Evolutionary conservation across 1,140 invertebrate species (phyloP), one percentile per base, ranked within the genome.

Genomic region (Trichomalopsis sarcophagae): DNA sequence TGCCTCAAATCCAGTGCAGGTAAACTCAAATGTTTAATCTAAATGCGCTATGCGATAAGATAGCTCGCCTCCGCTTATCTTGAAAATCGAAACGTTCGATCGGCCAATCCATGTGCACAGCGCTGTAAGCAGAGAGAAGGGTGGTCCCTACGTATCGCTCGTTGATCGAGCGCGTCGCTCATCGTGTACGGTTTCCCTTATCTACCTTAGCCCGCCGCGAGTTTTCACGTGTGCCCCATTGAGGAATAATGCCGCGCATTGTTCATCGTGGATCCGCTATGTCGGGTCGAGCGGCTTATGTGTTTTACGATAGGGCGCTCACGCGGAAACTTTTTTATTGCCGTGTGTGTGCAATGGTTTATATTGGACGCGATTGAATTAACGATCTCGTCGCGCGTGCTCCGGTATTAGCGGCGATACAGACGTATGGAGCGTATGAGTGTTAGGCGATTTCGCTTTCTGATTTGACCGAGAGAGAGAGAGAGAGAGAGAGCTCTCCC

Each of bases 361-460:
- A 62, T 62, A 83, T 83, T 83, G 62, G 75, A 13, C 33, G 30
- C 40, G 62, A 84, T 78, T 84, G 74, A 84, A 84, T 84, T 84
- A 78, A 78, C 75, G 75, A 47, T 84, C 40, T 36, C 33, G 33
- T 36, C 9, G 44, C 4, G 40, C 4, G 40, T 68, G 68, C 40
- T 80, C 62, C 33, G 62, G 36, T n/a, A 62, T 62, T 62, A 62
- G 4, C 55, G 47, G 13, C 13, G 47, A 50, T n/a, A 62, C 17
- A 7, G 17, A 7, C 6, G 17, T 62, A 21, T 6, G 55, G 21
- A 62, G 55, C 17, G 55, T 62, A 21, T 21, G 6, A 62, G 55
- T 55, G 50, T 68, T 23, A 36, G 55, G 3, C 11, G 50, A 80
- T 80, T 80, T 69, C 9, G 13, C 62, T 68, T 80, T 68, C 5